Evolutionary conservation across 2,888 invertebrate species (phyloP).

Genomic region (Cataglyphis albicans): DNA sequence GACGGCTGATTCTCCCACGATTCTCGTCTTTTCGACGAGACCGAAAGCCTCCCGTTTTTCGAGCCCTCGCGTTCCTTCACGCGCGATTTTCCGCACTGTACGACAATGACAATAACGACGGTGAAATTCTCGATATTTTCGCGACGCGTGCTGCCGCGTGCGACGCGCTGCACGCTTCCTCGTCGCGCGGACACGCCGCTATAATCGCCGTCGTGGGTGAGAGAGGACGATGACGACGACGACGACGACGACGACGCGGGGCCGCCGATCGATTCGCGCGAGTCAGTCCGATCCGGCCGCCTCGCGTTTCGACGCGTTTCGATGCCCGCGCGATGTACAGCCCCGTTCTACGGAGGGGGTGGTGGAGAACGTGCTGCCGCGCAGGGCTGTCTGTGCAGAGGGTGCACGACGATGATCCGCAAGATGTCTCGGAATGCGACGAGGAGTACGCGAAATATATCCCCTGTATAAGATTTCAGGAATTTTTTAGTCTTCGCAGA

Average conservation of each 20-base stretch:
- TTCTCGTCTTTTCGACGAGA: slow-evolving; percentile 11
- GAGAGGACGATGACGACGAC: slow-evolving; percentile 54
- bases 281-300: slow-evolving; percentile 74
- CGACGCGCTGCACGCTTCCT: slow-evolving; percentile 45
- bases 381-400: slow-evolving; percentile 32
- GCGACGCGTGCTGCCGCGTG: slow-evolving; percentile 51
- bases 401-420: not conserved
- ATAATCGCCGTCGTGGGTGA: slow-evolving; percentile 38
- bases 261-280: slow-evolving; percentile 75
- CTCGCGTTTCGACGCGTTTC: slow-evolving; percentile 77
- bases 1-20: slow-evolving; percentile 39
- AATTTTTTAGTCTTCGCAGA: too few species aligned
- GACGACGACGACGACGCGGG: slow-evolving; percentile 47
- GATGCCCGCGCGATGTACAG: slow-evolving; percentile 71
- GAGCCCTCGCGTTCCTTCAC: not conserved
- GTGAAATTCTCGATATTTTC: not conserved
- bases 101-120: not conserved
- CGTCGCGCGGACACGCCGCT: slow-evolving; percentile 52
- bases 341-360: slow-evolving; percentile 27
- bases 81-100: slow-evolving; percentile 14
- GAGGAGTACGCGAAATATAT: not conserved
- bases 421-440: slow-evolving; percentile 11
- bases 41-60: not conserved
- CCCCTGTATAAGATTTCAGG: not conserved
- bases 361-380: slow-evolving; percentile 44